phyloP scores from a whole-genome alignment of 2,113 vertebrate species.

The Phrynosoma platyrhinos region DNA sequence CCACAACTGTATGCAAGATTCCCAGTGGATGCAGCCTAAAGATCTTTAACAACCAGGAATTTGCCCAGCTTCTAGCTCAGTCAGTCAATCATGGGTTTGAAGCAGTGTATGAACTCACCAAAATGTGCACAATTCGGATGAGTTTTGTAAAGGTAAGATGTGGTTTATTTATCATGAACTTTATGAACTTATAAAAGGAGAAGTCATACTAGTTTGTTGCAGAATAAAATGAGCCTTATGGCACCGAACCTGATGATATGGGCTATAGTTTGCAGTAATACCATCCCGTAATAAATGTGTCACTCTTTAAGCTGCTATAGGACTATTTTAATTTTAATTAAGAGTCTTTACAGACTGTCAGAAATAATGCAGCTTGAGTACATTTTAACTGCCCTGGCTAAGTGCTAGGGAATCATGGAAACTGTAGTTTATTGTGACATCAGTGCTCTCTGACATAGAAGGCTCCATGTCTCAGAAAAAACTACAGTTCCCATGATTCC shows the following conservation, averaged over 20 bases:
- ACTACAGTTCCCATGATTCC: no score
- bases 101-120: slow-evolving; percentile 96
- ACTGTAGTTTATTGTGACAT: no score
- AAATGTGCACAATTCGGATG: slow-evolving; percentile 99
- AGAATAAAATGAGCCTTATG: no score
- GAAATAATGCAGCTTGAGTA: no score
- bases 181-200: not conserved
- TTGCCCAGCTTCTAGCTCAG: slow-evolving; percentile 95
- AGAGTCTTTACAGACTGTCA: no score
- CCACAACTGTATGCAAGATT: slow-evolving; percentile 97
- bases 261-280: not conserved
- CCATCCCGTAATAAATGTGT: no score
- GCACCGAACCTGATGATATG: not conserved
- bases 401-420: no score
- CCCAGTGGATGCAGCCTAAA: slow-evolving; percentile 97
- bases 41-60: slow-evolving; percentile 98
- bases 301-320: no score
- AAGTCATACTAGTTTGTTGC: not conserved
- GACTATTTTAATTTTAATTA: no score
- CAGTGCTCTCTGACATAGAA: no score
- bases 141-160: slow-evolving; percentile 94
- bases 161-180: not conserved
- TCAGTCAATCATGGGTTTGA: slow-evolving; percentile 98
- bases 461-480: no score
- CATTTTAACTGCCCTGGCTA: no score